Evolutionary conservation across 1,140 invertebrate genomes (phyloP), one percentile per base, ranked within the genome.

Genomic region (Ditylenchus dipsaci): DNA sequence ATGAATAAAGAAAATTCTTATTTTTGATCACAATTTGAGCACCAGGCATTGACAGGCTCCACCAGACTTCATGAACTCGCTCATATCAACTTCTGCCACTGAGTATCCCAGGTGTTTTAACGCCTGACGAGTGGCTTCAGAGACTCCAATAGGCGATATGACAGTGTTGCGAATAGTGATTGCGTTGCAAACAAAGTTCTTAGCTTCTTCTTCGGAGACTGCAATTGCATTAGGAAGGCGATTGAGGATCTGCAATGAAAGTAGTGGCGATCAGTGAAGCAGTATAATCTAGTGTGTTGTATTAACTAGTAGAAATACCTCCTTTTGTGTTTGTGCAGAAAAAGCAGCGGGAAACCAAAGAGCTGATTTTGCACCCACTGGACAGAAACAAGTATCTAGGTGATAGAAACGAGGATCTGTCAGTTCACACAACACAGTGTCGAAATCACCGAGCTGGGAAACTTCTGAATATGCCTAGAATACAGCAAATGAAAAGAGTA

Each of bases 31-130:
- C 7, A 82, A 60, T 67, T 83, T 81, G 23, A 82, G 59, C 33
- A 82, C 80, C 17, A 82, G 61, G 45, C 80, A 82, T 68, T 82
- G 80, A 68, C 78, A 81, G 33, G 80, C 80, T 13, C 80, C 80
- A 9, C 80, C 80, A 63, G 77, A 78, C 62, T 82, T 82, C 78
- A 82, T 83, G 59, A 82, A 82, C 66, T 82, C 80, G 56, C 71
- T 76, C 80, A 82, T 82, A 30, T 79, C 77, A 1, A 83, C 71
- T 62, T 82, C 81, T n/a, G 62, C 58, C 1, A 81, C 72, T n/a
- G 59, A 43, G 60, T 76, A 83, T 15, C 81, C 80, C 0, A 77
- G 21, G 30, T 68, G 56, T 19, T 27, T 42, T 1, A 82, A 65
- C 26, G 63, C 62, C 21, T 69, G 56, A n/a, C 59, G 66, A 0